A percentile compares a stretch with the other conserved stretches of the same genome.
These are phyloP conservation scores for Paradoxurus hermaphroditus DNA, from an alignment of 2,113 vertebrate species.

Conservation along the genomic window DNA sequence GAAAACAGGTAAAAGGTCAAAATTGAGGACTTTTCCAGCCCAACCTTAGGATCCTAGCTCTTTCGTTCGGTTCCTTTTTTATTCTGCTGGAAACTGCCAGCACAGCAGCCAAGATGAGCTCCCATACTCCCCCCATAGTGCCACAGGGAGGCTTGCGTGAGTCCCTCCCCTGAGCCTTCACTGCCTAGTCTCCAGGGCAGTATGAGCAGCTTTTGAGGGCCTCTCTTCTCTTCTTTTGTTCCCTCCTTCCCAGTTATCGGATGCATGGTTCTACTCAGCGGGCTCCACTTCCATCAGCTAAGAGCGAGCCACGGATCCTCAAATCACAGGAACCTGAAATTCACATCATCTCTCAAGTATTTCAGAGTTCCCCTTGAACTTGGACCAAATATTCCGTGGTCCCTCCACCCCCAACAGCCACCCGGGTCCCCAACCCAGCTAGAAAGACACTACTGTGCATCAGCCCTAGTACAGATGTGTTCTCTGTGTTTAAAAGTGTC, in stretches of 20 bases:
- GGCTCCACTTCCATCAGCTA: not conserved
- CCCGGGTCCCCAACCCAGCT: not conserved
- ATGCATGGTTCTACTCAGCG: not conserved
- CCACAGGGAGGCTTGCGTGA: not conserved
- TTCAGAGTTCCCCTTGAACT: not conserved
- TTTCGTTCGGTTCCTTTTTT: slow-evolving; percentile 54
- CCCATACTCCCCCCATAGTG: not conserved
- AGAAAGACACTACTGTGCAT: not conserved
- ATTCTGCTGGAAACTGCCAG: slow-evolving; percentile 47
- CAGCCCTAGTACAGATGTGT: not conserved
- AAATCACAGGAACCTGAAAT: not conserved
- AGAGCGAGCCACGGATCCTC: not conserved
- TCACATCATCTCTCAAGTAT: not conserved
- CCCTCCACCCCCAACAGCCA: not conserved
- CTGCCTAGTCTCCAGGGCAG: not conserved
- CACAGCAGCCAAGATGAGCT: slow-evolving; percentile 48
- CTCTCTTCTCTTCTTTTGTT: not conserved
- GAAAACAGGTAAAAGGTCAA: slow-evolving; percentile 75
- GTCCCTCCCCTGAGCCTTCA: not conserved
- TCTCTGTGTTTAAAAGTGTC: not conserved
- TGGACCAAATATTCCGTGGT: not conserved
- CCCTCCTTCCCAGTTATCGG: not conserved
- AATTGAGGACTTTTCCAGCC: not conserved
- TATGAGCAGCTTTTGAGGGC: not conserved
- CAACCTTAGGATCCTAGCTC: not conserved